Percentiles rank a stretch among this genome's conserved stretches.
Conservation (phyloP, 2,888 invertebrate species). For the Agrochola lota region DNA sequence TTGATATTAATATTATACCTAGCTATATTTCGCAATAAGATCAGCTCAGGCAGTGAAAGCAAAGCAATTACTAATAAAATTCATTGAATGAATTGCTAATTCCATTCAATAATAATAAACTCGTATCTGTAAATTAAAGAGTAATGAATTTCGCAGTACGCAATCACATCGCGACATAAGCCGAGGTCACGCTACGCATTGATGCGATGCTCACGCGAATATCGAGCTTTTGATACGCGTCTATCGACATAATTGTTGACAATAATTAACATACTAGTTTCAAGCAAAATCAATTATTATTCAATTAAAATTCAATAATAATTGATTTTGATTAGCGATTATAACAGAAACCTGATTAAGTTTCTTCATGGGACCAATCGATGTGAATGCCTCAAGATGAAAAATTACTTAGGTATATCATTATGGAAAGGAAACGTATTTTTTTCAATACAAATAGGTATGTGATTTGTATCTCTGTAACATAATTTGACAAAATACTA, state of each 20-base stretch:
- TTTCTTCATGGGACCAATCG: not conserved
- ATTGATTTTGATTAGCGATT: not conserved
- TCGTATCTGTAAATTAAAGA: conserved; percentile 25
- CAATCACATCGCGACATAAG: conserved; percentile 18
- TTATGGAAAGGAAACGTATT: not conserved
- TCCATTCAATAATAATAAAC: conserved; percentile 11
- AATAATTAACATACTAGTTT: conserved; percentile 11
- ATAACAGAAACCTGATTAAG: not conserved
- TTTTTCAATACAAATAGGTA: not conserved
- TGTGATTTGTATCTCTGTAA: not conserved
- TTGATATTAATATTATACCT: not conserved
- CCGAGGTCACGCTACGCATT: not conserved
- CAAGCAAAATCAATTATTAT: not conserved
- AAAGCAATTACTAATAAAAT: not conserved
- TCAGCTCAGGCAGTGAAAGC: not conserved
- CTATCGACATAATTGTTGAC: conserved; percentile 6
- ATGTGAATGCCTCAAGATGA: not conserved
- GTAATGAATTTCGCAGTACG: conserved; percentile 22
- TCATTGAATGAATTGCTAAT: not conserved
- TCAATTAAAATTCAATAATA: not conserved
- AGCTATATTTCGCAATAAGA: not conserved
- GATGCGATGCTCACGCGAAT: conserved; percentile 9
- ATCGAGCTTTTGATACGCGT: conserved; percentile 4
- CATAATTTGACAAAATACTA: not conserved
- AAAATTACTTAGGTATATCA: not conserved